A percentile compares a stretch with the other conserved stretches of the same genome.
These are phyloP conservation scores for Psittacula echo DNA, from an alignment of 2,797 vertebrate genomes.

Conservation along the genomic window DNA sequence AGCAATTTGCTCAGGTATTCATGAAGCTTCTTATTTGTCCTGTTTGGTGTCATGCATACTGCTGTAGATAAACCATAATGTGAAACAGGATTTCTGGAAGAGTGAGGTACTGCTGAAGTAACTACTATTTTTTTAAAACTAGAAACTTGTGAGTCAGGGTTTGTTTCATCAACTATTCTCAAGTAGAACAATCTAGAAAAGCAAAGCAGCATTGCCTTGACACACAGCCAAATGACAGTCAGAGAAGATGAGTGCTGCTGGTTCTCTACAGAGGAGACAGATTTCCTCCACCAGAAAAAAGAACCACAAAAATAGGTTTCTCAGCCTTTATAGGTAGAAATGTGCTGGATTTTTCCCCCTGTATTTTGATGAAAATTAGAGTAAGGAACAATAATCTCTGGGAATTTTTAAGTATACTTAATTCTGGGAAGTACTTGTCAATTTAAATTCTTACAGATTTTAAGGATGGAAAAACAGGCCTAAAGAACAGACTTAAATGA, in stretches of 20 bases:
- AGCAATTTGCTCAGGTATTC: background rate
- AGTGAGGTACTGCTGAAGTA: background rate
- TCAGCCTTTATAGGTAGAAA: background rate
- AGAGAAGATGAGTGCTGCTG: background rate
- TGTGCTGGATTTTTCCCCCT: fast-evolving
- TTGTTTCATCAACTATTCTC: background rate
- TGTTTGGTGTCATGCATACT: background rate
- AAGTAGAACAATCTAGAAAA: background rate
- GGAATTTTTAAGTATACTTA: background rate
- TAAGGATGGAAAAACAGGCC: background rate
- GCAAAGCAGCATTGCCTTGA: background rate
- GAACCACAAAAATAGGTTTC: background rate
- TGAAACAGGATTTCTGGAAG: background rate
- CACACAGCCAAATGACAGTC: background rate
- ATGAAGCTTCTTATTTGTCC: background rate
- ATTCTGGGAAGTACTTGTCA: background rate
- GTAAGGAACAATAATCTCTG: background rate
- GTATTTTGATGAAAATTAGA: background rate
- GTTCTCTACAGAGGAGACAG: background rate
- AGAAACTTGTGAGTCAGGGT: background rate
- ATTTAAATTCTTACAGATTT: background rate
- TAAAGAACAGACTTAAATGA: background rate
- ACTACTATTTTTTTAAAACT: background rate
- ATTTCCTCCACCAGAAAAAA: background rate
- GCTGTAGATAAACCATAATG: background rate